A percentile compares a stretch with the other conserved stretches of the same genome.
phyloP scores from a whole-genome alignment of 2,797 vertebrate species.

The Eulemur rubriventer region DNA sequence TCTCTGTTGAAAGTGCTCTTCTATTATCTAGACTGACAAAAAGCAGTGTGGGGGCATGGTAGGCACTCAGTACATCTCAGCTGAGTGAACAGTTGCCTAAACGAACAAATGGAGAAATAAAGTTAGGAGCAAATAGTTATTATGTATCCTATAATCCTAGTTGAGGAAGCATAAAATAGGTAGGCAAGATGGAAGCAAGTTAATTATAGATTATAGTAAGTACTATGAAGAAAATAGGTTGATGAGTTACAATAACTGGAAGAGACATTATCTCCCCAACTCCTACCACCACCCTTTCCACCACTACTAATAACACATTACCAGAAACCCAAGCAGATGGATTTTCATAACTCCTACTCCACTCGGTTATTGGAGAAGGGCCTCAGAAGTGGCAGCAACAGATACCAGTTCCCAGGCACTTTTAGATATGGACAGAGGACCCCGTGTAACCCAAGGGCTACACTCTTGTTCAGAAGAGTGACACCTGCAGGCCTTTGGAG shows the following conservation, averaged over 20 bases:
- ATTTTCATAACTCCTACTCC: accelerated
- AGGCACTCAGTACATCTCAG: background rate
- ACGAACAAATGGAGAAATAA: background rate
- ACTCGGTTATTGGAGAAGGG: background rate
- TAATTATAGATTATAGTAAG: background rate
- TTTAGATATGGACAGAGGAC: too few relatives aligned
- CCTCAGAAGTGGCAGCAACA: background rate
- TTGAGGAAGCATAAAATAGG: background rate
- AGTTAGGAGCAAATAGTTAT: background rate
- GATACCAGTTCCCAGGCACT: background rate
- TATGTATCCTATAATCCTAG: background rate
- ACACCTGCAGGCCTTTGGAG: too few relatives aligned
- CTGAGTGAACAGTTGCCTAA: background rate
- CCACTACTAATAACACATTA: accelerated
- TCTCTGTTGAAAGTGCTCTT: background rate
- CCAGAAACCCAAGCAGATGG: background rate
- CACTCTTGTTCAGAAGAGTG: background rate
- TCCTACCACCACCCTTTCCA: background rate
- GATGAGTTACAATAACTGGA: background rate
- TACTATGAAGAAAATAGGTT: background rate
- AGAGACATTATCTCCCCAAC: background rate
- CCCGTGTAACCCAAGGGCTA: background rate
- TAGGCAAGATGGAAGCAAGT: background rate
- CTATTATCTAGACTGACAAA: background rate
- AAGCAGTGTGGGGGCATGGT: background rate